phyloP scores from a whole-genome alignment of 2,888 invertebrate genomes.

The Antheraea yamamai region DNA sequence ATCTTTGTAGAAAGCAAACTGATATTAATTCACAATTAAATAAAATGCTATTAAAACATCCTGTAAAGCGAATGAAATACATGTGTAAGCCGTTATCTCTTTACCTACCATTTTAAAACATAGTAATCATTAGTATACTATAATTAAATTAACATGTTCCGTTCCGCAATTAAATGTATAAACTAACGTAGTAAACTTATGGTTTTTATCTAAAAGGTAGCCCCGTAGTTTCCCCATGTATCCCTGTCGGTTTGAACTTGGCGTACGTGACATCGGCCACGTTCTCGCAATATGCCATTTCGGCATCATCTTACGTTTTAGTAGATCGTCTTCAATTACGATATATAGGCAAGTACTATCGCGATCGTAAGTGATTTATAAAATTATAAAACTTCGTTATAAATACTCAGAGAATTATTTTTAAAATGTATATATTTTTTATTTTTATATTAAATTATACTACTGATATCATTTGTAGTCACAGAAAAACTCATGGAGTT shows the following conservation, averaged over 20 bases:
- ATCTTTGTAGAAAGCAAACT: too few relatives aligned
- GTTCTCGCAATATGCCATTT: slow-evolving; percentile 24
- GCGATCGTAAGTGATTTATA: not conserved
- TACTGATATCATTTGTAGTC: too few relatives aligned
- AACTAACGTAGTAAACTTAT: not conserved
- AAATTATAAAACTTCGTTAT: not conserved
- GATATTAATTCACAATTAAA: not conserved
- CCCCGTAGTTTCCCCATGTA: not conserved
- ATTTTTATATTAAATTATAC: too few relatives aligned
- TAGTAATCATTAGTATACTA: not conserved
- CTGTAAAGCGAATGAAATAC: not conserved
- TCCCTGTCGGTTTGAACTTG: slow-evolving; percentile 25
- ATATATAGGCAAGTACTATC: slow-evolving; percentile 20
- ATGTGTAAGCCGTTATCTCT: not conserved
- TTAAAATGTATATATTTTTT: too few relatives aligned
- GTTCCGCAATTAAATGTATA: slow-evolving; percentile 2
- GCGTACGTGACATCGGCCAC: slow-evolving; percentile 47
- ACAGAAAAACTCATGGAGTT: too few relatives aligned
- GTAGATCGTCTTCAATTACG: slow-evolving; percentile 27
- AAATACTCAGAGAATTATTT: too few relatives aligned
- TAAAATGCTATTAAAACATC: too few relatives aligned
- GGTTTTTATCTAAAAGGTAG: slow-evolving; percentile 7
- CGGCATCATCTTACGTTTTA: slow-evolving; percentile 29
- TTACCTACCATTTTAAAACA: not conserved
- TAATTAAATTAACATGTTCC: not conserved